Evolutionary conservation across 1,140 invertebrate species (phyloP).

Genomic region (Octopus bimaculoides): DNA sequence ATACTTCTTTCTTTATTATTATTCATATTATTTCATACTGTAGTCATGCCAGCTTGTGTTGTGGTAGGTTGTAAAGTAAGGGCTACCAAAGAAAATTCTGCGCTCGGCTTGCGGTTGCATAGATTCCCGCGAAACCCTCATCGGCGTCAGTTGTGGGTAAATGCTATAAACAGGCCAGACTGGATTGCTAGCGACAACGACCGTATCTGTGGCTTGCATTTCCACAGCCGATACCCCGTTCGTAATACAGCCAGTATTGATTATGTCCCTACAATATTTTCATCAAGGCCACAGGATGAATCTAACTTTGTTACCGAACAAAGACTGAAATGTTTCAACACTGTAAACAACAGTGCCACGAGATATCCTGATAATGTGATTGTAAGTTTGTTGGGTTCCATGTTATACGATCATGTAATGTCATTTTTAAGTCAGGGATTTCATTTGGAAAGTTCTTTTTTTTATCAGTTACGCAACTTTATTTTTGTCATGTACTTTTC

Average conservation of each 20-base stretch:
- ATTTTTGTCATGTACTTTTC: too few species aligned
- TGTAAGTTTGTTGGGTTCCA: too few species aligned
- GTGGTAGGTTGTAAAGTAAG: neutral
- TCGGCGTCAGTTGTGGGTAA: neutral
- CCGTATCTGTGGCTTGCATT: neutral
- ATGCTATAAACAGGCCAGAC: neutral
- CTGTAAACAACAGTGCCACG: too few species aligned
- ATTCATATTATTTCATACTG: too few species aligned
- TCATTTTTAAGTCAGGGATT: too few species aligned
- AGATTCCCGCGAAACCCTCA: neutral
- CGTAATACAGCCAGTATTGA: neutral
- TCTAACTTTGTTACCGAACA: too few species aligned
- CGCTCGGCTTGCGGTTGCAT: neutral
- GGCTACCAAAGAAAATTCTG: neutral
- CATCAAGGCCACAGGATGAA: neutral
- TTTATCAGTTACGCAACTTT: too few species aligned
- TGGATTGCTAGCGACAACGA: neutral
- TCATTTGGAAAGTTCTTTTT: too few species aligned
- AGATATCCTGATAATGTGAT: too few species aligned
- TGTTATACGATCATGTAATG: too few species aligned
- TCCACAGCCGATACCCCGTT: neutral
- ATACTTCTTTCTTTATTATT: too few species aligned
- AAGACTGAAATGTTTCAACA: too few species aligned
- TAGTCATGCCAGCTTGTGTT: neutral
- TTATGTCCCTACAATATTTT: neutral